Evolutionary conservation across 2,797 vertebrate genomes (phyloP).

Genomic region (Limnodromus scolopaceus): DNA sequence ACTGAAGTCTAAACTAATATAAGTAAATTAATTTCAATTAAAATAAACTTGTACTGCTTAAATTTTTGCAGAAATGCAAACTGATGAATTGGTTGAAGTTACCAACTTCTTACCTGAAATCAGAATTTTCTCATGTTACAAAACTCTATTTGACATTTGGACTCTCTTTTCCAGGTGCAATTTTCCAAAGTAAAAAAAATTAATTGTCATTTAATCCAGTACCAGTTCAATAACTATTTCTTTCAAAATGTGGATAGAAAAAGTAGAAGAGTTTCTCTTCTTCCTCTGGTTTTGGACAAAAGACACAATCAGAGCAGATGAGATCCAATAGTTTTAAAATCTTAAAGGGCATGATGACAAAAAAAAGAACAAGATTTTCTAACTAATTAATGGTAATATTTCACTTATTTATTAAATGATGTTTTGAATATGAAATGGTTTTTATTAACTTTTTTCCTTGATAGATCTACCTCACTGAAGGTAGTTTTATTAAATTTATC

Average conservation of each 20-base stretch:
- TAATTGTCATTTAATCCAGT: not conserved
- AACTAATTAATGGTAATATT: not conserved
- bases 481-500: conserved; percentile 10
- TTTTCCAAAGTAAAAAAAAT: not conserved
- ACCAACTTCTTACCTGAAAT: not conserved
- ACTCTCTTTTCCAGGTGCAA: not conserved
- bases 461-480: not conserved
- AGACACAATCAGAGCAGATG: not conserved
- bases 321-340: not conserved
- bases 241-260: not conserved
- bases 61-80: not conserved
- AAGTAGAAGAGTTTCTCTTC: not conserved
- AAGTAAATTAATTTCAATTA: not conserved
- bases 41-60: not conserved
- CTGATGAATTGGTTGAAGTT: not conserved
- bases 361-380: not conserved
- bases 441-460: not conserved
- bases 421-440: not conserved
- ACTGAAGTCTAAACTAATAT: not conserved
- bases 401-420: conserved; percentile 20
- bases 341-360: not conserved
- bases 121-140: not conserved
- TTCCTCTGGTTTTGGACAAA: not conserved
- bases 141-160: not conserved
- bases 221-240: not conserved